Conservation (phyloP, 2,797 vertebrate genomes). For the Chelmon rostratus region DNA sequence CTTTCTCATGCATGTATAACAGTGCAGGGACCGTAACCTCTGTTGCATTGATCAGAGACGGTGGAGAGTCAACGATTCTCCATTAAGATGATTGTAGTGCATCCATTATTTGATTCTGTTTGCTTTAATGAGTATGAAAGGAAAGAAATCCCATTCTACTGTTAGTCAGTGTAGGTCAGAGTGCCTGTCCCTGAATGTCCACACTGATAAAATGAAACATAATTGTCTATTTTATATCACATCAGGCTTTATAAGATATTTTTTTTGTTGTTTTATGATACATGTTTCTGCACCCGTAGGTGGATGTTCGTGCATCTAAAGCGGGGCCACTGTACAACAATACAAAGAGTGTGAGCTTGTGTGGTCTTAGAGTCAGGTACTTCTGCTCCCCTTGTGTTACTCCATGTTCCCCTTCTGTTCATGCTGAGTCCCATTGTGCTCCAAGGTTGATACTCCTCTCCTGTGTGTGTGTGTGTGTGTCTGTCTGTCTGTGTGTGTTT, state of each 20-base stretch:
- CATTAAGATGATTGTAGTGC: slow-evolving; percentile 33
- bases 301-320: neutral
- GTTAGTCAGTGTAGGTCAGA: slow-evolving; percentile 3
- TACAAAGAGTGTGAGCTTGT: slow-evolving; percentile 21
- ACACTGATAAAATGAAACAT: neutral
- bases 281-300: neutral
- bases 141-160: slow-evolving; percentile 12
- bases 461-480: slow-evolving; percentile 16
- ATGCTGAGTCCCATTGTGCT: slow-evolving; percentile 58
- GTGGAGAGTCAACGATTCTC: slow-evolving; percentile 15
- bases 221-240: neutral
- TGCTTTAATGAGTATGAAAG: slow-evolving; percentile 14
- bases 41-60: slow-evolving; percentile 29
- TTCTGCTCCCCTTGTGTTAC: slow-evolving; percentile 48
- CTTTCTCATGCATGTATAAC: slow-evolving; percentile 11
- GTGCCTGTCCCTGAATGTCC: slow-evolving; percentile 6
- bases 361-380: slow-evolving; percentile 43
- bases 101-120: slow-evolving; percentile 29
- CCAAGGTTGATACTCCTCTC: slow-evolving; percentile 39
- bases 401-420: slow-evolving; percentile 51
- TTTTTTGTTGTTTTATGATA: too few relatives aligned
- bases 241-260: neutral
- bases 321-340: neutral
- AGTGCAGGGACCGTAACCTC: neutral
- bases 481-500: slow-evolving; percentile 53